Percentiles rank a stretch among this genome's conserved stretches.
phyloP scores from a whole-genome alignment of 2,888 invertebrate species.

The Ceriagrion tenellum region DNA sequence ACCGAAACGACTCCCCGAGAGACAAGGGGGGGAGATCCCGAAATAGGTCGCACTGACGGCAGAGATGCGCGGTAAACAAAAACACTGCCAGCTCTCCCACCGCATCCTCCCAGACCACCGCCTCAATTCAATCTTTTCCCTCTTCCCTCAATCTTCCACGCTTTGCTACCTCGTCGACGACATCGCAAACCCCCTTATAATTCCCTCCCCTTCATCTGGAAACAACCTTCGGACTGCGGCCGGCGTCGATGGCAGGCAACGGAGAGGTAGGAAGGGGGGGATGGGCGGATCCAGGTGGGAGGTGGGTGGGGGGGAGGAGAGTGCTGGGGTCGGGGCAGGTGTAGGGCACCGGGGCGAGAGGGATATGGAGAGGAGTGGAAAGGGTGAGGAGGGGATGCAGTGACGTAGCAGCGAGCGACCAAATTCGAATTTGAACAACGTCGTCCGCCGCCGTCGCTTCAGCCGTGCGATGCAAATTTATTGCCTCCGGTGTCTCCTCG shows the following conservation, averaged over 20 bases:
- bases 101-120: not conserved
- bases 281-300: not conserved
- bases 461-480: conserved; percentile 1
- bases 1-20: not conserved
- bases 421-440: conserved; percentile 15
- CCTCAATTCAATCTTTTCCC: not conserved
- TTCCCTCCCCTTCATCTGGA: conserved; percentile 11
- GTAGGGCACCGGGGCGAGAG: not conserved
- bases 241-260: not conserved
- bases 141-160: conserved; percentile 29
- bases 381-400: not conserved
- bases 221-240: conserved; percentile 25
- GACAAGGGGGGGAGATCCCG: not conserved
- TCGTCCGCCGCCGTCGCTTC: not conserved
- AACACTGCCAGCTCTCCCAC: conserved; percentile 1
- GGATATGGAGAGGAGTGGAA: not conserved
- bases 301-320: not conserved
- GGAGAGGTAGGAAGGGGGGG: not conserved
- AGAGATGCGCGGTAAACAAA: conserved; percentile 40
- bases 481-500: not conserved
- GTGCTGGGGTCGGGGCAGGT: not conserved
- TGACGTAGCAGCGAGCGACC: not conserved
- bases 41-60: conserved; percentile 33
- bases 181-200: not conserved
- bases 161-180: not conserved